Base-by-base conservation (phyloP, 2,797 vertebrate genomes). In the Cottoperca gobio region DNA sequence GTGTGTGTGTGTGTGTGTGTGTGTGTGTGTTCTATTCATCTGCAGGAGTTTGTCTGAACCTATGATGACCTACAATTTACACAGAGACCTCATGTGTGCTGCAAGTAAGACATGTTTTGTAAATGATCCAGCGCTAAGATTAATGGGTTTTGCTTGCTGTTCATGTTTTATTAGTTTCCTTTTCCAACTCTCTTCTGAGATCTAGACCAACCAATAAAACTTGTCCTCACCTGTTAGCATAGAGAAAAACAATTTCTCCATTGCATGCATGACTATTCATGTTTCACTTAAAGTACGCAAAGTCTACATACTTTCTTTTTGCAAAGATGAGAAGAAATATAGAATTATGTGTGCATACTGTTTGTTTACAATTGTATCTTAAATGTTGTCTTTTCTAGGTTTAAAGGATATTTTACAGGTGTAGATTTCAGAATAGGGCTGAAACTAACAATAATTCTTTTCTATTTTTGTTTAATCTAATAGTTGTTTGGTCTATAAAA, bases 11-110 rank as follows among this genome's bases (percentile, higher is more conserved):
- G 23, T 64, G 60, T 67, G 65, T 88, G 1, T 54, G 19, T 61
- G 35, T 60, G 19, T 63, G 53, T 63, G 59, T 88, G 10, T 87
- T 62, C 73, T 88, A 10, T 87, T 62, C 73, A 23, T 83, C 74
- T 19, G 79, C 94, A 99, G 98, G 96, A 99, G 96, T 91, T 95
- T 99, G 60, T 96, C 96, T 79, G 98, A 99, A 90, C 98, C 98
- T 3, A 91, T 99, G 80, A 99, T 99, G 98, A 99, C 98, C 6
- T 98, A 98, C 91, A 92, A 89, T 82, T 95, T 99, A 24, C 97
- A 99, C 92, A 94, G 95, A 89, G 95, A 98, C 76, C 94, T 99
- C 85, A 95, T 99, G 85, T 95, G 93, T 77, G 97, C 97, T 91
- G 97, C 97, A 94, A 99, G 98, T 99, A 97, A 96, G 97, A 95